Percentiles rank a stretch among this genome's conserved stretches.
Conservation (phyloP, 2,888 invertebrate species). For the Drosophila mercatorum region DNA sequence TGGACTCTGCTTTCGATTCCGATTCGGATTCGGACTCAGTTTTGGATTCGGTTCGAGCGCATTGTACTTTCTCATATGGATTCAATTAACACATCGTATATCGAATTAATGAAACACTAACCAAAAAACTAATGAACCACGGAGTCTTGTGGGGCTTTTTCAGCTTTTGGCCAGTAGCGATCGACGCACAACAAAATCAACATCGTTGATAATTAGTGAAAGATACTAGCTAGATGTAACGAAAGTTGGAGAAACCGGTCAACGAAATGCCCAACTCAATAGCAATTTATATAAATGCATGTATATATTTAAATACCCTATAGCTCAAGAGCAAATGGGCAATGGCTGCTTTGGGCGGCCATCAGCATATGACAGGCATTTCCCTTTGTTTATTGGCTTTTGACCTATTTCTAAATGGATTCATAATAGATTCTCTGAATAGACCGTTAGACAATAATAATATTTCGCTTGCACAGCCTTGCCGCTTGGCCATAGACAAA, state of each 20-base stretch:
- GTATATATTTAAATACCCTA: conserved; percentile 5
- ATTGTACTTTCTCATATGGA: conserved; percentile 62
- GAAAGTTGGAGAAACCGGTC: conserved; percentile 50
- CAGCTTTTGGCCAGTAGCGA: conserved; percentile 17
- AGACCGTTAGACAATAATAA: not conserved
- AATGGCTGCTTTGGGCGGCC: not conserved
- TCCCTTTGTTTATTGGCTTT: not conserved
- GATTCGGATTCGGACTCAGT: not conserved
- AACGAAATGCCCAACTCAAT: conserved; percentile 14
- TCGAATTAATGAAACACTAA: conserved; percentile 42
- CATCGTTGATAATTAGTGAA: conserved; percentile 53
- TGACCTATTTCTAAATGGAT: not conserved
- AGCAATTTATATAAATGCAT: conserved; percentile 5
- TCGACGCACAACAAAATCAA: conserved; percentile 15
- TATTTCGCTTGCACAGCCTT: conserved; percentile 5
- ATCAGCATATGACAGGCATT: not conserved
- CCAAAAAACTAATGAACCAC: conserved; percentile 7
- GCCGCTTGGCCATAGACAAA: conserved; percentile 2
- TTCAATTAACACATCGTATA: conserved; percentile 63
- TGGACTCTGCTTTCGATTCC: not conserved
- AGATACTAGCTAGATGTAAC: conserved; percentile 44
- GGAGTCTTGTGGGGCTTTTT: not conserved
- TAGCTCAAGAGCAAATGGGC: not conserved
- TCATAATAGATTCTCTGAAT: not conserved
- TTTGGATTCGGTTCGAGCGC: conserved; percentile 10